Evolutionary conservation across 1,140 invertebrate species (phyloP), one percentile per base, ranked within the genome.

Genomic region (Epicauta chinensis): DNA sequence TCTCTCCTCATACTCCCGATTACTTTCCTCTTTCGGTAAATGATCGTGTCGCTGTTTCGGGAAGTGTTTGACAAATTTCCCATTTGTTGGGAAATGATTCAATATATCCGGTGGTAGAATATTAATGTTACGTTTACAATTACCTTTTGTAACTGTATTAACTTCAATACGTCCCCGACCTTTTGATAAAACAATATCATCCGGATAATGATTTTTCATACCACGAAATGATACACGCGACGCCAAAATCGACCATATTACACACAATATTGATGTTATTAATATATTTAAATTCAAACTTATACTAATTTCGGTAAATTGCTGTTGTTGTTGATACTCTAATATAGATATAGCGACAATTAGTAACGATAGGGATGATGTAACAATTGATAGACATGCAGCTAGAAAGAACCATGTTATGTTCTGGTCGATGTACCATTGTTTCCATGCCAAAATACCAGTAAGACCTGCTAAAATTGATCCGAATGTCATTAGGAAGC

Each of bases 381-480:
- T 60, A 12, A 76, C 11, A 0, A 74, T 72, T 2, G 77, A 76
- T 17, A 77, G 46, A 35, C 71, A 56, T 1, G 76, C 75, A 51
- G 71, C 70, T 43, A 76, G 64, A 51, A 82, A 82, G 55, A 82
- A 75, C 68, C 77, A 77, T 0, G 71, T 71, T 49, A 83, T 82
- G 59, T 83, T 81, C 23, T 74, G 71, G 56, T 83, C 81, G 17
- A 82, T 75, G 65, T 83, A 83, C 81, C 81, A 83, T 46, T 72
- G 65, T 29, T 77, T 75, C 58, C 80, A 82, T 4, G 81, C 80
- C 31, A 82, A 61, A 2, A 81, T 67, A 2, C 78, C 78, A 0
- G 77, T 71, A 7, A 77, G 54, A 3, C 77, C 76, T 1, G 79
- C 73, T 0, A 73, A 67, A 37, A 80, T 56, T 13, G 75, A 76